Conservation (phyloP, 1,140 invertebrate species). For the Lucilia sericata region DNA sequence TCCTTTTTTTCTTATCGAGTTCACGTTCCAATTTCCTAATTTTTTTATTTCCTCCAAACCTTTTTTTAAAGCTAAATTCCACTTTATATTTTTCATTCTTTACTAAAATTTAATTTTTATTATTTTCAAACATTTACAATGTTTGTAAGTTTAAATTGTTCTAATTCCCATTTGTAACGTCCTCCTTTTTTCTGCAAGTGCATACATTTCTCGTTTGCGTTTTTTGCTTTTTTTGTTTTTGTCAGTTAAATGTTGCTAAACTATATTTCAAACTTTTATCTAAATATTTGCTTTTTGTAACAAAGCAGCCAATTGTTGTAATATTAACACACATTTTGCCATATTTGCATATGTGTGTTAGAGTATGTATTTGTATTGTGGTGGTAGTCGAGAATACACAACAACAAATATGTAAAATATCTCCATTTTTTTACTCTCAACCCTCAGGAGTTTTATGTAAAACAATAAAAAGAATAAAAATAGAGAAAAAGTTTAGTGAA, state of each 20-base stretch:
- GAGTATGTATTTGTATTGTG: background rate
- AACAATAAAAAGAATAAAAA: background rate
- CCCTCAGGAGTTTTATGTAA: background rate
- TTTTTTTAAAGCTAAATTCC: background rate
- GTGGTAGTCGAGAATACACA: background rate
- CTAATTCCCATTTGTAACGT: background rate
- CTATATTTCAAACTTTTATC: conserved; percentile 27
- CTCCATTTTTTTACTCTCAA: background rate
- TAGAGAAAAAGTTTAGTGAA: background rate
- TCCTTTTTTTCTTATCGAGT: background rate
- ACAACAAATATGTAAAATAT: conserved; percentile 1
- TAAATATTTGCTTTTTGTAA: conserved; percentile 26
- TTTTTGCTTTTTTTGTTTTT: background rate
- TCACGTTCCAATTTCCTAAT: background rate
- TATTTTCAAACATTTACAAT: background rate
- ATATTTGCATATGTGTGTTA: background rate
- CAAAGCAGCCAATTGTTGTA: conserved; percentile 28
- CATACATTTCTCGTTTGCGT: background rate
- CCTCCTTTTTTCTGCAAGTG: background rate
- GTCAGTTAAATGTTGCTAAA: conserved; percentile 6
- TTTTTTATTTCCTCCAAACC: background rate
- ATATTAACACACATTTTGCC: conserved; percentile 15
- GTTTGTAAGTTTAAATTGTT: background rate
- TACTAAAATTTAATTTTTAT: background rate
- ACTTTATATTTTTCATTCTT: background rate